Base-by-base conservation (phyloP, 2,888 invertebrate genomes). In the Ectropis crepuscularia region DNA sequence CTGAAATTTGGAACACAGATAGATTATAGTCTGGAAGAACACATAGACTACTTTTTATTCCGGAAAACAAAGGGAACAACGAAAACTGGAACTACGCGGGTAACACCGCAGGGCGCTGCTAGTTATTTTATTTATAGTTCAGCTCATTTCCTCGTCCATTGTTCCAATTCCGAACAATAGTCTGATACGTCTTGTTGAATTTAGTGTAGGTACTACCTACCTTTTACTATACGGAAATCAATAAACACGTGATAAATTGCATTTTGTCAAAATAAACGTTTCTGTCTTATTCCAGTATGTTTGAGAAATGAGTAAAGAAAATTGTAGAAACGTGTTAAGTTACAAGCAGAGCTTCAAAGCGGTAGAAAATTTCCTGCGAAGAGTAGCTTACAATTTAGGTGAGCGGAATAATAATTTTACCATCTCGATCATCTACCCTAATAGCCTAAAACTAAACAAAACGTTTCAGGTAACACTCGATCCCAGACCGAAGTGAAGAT, bases 401-500 rank as follows among this genome's bases (percentile, higher is more conserved):
- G 76, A 66, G 70, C 12, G 5, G 11, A 38, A 53, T 11, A 8
- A 39, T 11, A 0, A 8, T 39, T 37, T 6, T 45, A 39, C 11
- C 48, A 28, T 39, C 6, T 2, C 2, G n/a, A 36, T 42, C 16
- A 51, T 12, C 10, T 28, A 28, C 10, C 39, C 36, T 4, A 5
- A 41, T 2, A 48, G 38, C 11, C 9, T 0, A 45, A 49, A 9
- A 54, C 12, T 51, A 47, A 12, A 47, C 11, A 9, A 41, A 63
- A 49, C 16, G 12, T 80, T 83, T 65, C 72, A 92, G 92, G 92
- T 36, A 92, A 92, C 63, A 80, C 87, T 8, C 86, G 88, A 36
- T 91, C 92, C 1, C 88, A 88, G 68, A 91, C 91, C 0, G 91
- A 92, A 76, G 92, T 92, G 2, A 91, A 92, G 80, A 88, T 92